phyloP scores from a whole-genome alignment of 2,888 invertebrate species.

The Tetropium fuscum region DNA sequence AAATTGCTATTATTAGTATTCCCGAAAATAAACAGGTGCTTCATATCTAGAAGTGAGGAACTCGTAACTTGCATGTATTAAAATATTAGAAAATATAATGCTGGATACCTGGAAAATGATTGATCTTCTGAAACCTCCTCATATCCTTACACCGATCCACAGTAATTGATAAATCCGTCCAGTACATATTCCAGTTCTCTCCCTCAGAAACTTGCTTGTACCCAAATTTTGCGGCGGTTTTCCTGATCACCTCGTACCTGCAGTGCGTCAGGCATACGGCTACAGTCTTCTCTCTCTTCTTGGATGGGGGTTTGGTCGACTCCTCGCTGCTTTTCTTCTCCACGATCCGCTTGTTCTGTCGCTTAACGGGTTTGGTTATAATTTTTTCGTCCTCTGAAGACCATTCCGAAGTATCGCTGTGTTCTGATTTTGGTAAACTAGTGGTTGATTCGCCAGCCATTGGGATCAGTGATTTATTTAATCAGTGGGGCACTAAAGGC shows the following conservation, averaged over 20 bases:
- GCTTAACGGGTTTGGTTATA: conserved; percentile 15
- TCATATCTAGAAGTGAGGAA: too few relatives aligned
- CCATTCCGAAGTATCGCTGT: conserved; percentile 51
- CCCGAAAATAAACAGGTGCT: too few relatives aligned
- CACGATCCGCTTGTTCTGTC: not conserved
- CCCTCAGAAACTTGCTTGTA: conserved; percentile 84
- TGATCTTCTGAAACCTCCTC: conserved; percentile 92
- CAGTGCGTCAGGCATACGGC: conserved; percentile 78
- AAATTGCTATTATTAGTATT: too few relatives aligned
- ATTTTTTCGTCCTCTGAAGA: conserved; percentile 50
- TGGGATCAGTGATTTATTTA: conserved; percentile 27
- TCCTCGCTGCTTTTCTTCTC: conserved; percentile 22
- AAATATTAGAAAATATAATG: not conserved
- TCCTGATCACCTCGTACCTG: conserved; percentile 80
- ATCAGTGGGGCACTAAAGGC: conserved; percentile 14
- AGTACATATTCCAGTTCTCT: conserved; percentile 90
- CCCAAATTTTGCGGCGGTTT: conserved; percentile 77
- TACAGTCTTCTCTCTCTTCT: conserved; percentile 57
- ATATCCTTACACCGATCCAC: conserved; percentile 90
- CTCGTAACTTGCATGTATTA: too few relatives aligned
- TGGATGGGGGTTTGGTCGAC: conserved; percentile 32
- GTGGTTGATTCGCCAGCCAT: conserved; percentile 53
- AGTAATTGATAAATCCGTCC: conserved; percentile 90
- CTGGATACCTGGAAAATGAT: conserved; percentile 75
- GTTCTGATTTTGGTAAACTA: conserved; percentile 47